Conservation (phyloP, 2,113 vertebrate species). For the Apistogramma diplotaenia region DNA sequence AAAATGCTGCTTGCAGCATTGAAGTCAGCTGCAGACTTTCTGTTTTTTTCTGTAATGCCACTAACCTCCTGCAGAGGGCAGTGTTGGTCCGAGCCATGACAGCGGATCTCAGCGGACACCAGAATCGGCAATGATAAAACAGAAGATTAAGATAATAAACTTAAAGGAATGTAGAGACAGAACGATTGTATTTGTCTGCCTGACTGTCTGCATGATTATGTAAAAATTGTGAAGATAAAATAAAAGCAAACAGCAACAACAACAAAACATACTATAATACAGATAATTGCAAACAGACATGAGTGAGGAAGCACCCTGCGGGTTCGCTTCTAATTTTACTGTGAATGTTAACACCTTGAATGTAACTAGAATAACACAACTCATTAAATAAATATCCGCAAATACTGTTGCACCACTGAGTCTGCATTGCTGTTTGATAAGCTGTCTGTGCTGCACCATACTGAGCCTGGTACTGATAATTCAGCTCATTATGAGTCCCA, state of each 20-base stretch:
- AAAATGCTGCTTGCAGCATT: background rate
- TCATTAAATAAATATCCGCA: background rate
- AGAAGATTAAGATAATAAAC: background rate
- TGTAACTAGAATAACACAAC: background rate
- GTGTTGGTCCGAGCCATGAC: background rate
- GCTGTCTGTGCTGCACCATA: conserved; percentile 6
- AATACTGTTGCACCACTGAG: background rate
- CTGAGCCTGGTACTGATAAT: conserved; percentile 36
- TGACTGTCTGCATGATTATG: background rate
- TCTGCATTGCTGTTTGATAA: background rate
- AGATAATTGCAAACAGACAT: background rate
- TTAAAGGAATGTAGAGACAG: background rate
- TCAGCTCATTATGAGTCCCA: conserved; percentile 33
- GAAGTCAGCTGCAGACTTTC: background rate
- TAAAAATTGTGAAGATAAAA: background rate
- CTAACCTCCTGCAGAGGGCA: conserved; percentile 37
- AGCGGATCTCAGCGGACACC: background rate
- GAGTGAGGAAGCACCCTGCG: background rate
- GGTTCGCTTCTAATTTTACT: background rate
- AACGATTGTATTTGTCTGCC: background rate
- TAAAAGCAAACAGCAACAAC: too few relatives aligned
- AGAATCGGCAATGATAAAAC: background rate
- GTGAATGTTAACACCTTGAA: background rate
- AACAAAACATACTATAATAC: too few relatives aligned
- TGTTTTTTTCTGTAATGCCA: background rate